Percentiles rank a stretch among this genome's conserved stretches.
Conservation (phyloP, 2,797 vertebrate species). For the Serranus cabrilla region DNA sequence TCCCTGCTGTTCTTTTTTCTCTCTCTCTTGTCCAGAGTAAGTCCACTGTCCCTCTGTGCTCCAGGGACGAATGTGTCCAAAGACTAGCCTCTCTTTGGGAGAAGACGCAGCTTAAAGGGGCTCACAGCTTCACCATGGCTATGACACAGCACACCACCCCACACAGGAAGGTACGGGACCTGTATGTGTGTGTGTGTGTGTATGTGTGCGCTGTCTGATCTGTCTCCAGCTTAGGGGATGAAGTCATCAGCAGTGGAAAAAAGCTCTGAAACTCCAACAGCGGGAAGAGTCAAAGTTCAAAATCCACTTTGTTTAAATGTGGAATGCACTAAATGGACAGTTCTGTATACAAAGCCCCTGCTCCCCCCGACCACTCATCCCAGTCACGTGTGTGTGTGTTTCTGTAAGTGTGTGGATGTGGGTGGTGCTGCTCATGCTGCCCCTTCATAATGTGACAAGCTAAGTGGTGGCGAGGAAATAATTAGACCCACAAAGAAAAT, state of each 20-base stretch:
- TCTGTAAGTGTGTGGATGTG: slow-evolving; percentile 29
- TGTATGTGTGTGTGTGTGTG: slow-evolving; percentile 7
- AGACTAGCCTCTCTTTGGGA: slow-evolving; percentile 91
- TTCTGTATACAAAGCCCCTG: slow-evolving; percentile 60
- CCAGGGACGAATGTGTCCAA: slow-evolving; percentile 86
- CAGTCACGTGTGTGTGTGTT: slow-evolving; percentile 22
- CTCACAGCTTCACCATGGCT: slow-evolving; percentile 91
- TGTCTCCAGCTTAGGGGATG: slow-evolving; percentile 45
- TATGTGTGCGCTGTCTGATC: slow-evolving; percentile 15
- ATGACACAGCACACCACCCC: slow-evolving; percentile 91
- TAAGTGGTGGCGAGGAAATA: slow-evolving; percentile 71
- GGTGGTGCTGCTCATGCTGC: slow-evolving; percentile 20
- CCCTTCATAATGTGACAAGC: slow-evolving; percentile 57
- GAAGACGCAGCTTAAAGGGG: slow-evolving; percentile 89
- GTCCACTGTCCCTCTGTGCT: slow-evolving; percentile 88
- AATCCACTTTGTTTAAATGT: slow-evolving; percentile 62
- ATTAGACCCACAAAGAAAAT: slow-evolving; percentile 73
- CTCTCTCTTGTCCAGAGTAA: slow-evolving; percentile 83
- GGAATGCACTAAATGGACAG: slow-evolving; percentile 46
- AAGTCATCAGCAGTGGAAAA: slow-evolving; percentile 51
- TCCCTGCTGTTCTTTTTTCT: slow-evolving; percentile 10
- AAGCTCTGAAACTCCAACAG: slow-evolving; percentile 3
- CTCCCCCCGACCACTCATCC: slow-evolving; percentile 23
- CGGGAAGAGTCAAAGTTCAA: slow-evolving; percentile 49
- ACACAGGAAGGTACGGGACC: slow-evolving; percentile 88